Evolutionary conservation across 2,888 invertebrate genomes (phyloP), one percentile per base, ranked within the genome.

Genomic region (Plebejus argus): DNA sequence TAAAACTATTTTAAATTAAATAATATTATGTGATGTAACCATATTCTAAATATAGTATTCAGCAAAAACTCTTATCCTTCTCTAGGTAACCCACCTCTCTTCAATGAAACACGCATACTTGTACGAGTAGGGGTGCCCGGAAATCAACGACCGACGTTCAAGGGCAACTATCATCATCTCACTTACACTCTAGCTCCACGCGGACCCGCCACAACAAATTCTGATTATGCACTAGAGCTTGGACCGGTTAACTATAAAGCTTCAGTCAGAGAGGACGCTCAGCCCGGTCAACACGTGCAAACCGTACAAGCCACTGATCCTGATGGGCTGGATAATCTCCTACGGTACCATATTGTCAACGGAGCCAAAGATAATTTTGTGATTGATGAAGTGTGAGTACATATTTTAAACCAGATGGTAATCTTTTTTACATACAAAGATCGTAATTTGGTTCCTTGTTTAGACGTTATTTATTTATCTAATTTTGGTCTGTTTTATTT

Each of bases 121-220:
- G 95, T 97, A 20, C 94, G 97, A n/a, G 97, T 97, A 0, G 97
- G 97, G 0, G 96, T 97, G 4, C 96, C 97, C 0, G 97, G 97
- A 1, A 97, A 97, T 83, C 97, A 97, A 83, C 92, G 97, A n/a
- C 97, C 97, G 0, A 95, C 96, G n/a, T 97, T 97, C 83, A 96
- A 96, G 82, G 96, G 96, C 0, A 96, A 96, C 83, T 96, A 96
- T 82, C 96, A 96, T 76, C 95, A 95, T 80, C 93, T 94, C 78
- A 94, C 95, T 33, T 92, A 93, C 49, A 89, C 90, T 0, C 83
- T 89, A 10, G 88, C 88, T 7, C 89, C 91, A 80, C 84, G 86
- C 53, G 88, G 83, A 61, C 85, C 88, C 28, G 89, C 92, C 66
- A 86, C 87, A 7, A 89, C 87, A 66, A 89, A 92, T 20, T 39